Evolutionary conservation across 1,140 invertebrate species (phyloP), one percentile per base, ranked within the genome.

Genomic region (Ceratitis capitata): DNA sequence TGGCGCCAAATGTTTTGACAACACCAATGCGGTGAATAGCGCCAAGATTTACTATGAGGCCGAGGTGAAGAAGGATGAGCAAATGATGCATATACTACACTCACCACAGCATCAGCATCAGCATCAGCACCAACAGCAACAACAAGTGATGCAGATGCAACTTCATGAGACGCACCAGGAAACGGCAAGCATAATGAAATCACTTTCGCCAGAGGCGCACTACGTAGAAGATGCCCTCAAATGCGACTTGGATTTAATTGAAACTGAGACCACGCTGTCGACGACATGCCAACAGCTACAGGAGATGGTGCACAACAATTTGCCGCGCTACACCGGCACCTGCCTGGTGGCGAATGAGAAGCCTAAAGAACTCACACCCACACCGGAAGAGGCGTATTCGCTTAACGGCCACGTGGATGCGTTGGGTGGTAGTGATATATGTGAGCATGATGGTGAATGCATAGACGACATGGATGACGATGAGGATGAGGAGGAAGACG

Each of bases 401-500:
- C 69, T 78, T n/a, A 78, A 78, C 12, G 69, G 35, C 1, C 69
- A 78, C n/a, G 39, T 78, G 42, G 69, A 78, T 47, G 69, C 69
- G 0, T 12, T 78, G 23, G 39, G 35, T 78, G 26, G 42, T 5
- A 47, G 16, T 7, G 42, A 85, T 85, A 83, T 74, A 29, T 39
- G 29, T 6, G 82, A 83, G 19, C 53, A 86, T n/a, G 86, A 85
- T 45, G 42, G 26, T 6, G 74, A 84, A 29, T 39, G 35, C 26
- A 85, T 64, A 12, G 78, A 83, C 14, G 64, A 51, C 12, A 84
- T 64, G 32, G 89, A 89, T 7, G 89, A 89, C 0, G 90, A 91
- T 4, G 90, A 91, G 0, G 89, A 90, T 29, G 89, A 89, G 1
- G 89, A 89, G 0, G 90, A 91, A 2, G 90, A 91, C 0, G 89